Percentiles rank a stretch among this genome's conserved stretches.
Conservation (phyloP, 2,113 vertebrate genomes). For the Prunella himalayana region DNA sequence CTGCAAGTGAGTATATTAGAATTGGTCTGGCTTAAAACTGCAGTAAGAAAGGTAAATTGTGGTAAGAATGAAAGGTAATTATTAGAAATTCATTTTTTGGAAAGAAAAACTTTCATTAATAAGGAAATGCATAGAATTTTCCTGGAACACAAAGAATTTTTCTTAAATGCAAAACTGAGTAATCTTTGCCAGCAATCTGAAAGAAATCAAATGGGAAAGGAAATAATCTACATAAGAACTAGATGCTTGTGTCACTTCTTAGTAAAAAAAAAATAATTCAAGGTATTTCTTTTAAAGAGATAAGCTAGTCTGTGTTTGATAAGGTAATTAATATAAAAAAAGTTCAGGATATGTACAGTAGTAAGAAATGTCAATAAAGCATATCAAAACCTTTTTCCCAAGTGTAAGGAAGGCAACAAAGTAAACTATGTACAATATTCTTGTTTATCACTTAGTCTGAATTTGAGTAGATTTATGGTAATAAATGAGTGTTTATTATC, state of each 20-base stretch:
- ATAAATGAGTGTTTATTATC: not conserved
- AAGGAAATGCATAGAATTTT: not conserved
- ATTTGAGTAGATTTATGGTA: not conserved
- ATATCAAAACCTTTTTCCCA: not conserved
- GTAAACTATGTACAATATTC: not conserved
- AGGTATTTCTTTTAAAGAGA: not conserved
- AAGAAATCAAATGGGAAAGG: not conserved
- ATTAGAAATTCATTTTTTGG: slow-evolving; percentile 35
- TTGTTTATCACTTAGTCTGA: not conserved
- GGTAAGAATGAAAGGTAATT: not conserved
- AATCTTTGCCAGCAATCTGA: not conserved
- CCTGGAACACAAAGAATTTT: not conserved
- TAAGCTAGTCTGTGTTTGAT: not conserved
- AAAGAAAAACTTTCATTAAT: slow-evolving; percentile 40
- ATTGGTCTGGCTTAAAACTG: not conserved
- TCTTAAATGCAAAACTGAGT: slow-evolving; percentile 4
- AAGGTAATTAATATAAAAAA: not conserved
- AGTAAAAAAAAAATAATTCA: not conserved
- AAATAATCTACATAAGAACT: not conserved
- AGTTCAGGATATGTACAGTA: not conserved
- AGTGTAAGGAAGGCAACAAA: not conserved
- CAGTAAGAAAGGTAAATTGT: not conserved
- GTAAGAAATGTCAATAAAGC: not conserved
- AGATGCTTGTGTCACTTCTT: not conserved
- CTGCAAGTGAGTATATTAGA: not conserved